A percentile compares a stretch with the other conserved stretches of the same genome.
phyloP scores from a whole-genome alignment of 1,140 invertebrate species.

The Hylaeus anthracinus region DNA sequence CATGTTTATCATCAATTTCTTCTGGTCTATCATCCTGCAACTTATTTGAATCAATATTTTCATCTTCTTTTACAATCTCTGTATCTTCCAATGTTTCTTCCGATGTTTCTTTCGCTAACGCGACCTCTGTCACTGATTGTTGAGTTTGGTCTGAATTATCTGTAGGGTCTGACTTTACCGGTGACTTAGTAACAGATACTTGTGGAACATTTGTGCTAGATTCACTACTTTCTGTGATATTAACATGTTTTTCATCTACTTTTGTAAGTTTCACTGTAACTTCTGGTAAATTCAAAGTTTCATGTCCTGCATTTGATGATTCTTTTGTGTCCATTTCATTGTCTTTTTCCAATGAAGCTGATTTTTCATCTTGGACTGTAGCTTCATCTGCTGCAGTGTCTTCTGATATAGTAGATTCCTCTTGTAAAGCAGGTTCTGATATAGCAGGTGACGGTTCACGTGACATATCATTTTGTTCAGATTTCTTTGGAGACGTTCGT shows the following conservation, averaged over 20 bases:
- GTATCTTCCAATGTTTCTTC: constrained; percentile 13
- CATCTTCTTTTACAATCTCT: neutral
- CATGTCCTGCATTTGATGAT: neutral
- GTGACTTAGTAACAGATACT: neutral
- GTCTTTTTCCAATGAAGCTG: constrained; percentile 42
- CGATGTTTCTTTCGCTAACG: neutral
- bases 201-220: neutral
- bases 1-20: neutral
- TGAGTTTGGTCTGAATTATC: constrained; percentile 27
- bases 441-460: constrained; percentile 49
- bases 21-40: neutral
- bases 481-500: constrained; percentile 63
- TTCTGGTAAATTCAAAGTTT: constrained; percentile 6
- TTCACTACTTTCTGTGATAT: constrained; percentile 25
- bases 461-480: constrained; percentile 55
- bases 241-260: constrained; percentile 37
- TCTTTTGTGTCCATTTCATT: constrained; percentile 46
- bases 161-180: neutral
- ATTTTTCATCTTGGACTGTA: constrained; percentile 12
- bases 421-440: constrained; percentile 59
- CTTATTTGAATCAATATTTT: neutral
- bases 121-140: neutral
- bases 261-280: neutral
- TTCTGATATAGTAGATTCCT: constrained; percentile 28
- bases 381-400: constrained; percentile 17